Percentiles rank a stretch among this genome's conserved stretches.
Conservation (phyloP, 2,113 vertebrate species). For the Myotis davidii region DNA sequence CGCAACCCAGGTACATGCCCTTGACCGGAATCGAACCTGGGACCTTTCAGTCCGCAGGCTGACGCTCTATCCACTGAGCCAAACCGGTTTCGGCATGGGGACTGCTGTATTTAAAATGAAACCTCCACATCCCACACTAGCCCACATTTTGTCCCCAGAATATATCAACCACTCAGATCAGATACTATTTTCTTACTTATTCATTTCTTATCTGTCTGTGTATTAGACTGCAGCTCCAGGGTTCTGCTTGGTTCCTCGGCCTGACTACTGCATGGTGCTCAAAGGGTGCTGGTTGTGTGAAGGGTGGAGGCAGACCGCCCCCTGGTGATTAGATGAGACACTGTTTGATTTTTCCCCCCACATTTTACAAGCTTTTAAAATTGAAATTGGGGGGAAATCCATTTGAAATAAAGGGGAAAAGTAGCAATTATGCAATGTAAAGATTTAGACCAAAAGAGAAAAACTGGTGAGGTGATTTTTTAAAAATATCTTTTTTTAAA, state of each 20-base stretch:
- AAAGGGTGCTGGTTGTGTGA: neutral
- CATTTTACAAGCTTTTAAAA: neutral
- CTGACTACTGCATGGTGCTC: neutral
- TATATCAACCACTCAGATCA: neutral
- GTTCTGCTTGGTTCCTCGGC: neutral
- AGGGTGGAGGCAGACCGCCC: neutral
- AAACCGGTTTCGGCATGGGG: no score
- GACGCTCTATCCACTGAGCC: no score
- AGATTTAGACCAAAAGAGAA: neutral
- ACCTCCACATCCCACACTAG: neutral
- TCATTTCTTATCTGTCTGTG: neutral
- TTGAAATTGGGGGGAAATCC: neutral
- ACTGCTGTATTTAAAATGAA: neutral
- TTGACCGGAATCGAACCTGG: no score
- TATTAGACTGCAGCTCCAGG: neutral
- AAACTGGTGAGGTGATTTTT: neutral
- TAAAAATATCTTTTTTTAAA: neutral
- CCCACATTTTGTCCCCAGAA: neutral
- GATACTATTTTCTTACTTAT: neutral
- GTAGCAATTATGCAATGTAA: neutral
- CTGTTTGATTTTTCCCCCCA: neutral
- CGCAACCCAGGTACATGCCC: no score
- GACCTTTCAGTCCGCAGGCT: no score
- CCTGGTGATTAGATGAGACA: neutral
- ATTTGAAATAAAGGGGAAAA: neutral